Base-by-base conservation (phyloP, 2,113 vertebrate genomes). In the Passer domesticus region DNA sequence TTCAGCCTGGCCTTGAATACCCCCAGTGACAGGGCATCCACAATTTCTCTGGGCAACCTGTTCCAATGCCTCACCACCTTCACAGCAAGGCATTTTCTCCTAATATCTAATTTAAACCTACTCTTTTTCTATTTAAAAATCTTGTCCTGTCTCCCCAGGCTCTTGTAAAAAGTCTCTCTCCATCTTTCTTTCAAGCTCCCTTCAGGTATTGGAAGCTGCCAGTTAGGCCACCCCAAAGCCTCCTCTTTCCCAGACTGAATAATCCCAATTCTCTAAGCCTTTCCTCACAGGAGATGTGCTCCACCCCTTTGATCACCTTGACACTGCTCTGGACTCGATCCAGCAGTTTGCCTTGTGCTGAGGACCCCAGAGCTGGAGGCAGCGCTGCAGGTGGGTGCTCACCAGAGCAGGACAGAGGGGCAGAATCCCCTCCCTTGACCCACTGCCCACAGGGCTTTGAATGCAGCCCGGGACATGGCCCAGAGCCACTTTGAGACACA, bases 361-460 rank as follows among this genome's bases (percentile, higher is more conserved):
- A 12, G n/a, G n/a, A 55, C 3, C 69, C n/a, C 70, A 62, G 78
- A 52, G 62, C 47, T 53, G 28, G 64, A 6, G 3, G 39, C 53
- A 83, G 62, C 62, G 3, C 13, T 68, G 53, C 39, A 68, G 47
- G 53, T 6, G 10, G 30, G 28, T 1, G 53, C 41, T 76, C 70
- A 83, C 6, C 17, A 22, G n/a, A 53, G 78, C 18, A 15, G 33
- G 9, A 46, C 25, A 74, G 53, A 68, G 23, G 30, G n/a, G 17
- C 41, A 83, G n/a, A 41, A 47, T 13, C 30, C 13, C 53, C 30
- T 82, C 20, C 62, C 22, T 15, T 5, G 24, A 7, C 30, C 55
- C 47, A n/a, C 47, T 82, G 53, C 20, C 28, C n/a, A 46, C 3
- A 0, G 28, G 2, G 46, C 28, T 75, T 0, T 68, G 47, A 14